These are phyloP conservation scores for Ophiodon elongatus DNA, from an alignment of 2,113 vertebrate species.

Conservation along the genomic window DNA sequence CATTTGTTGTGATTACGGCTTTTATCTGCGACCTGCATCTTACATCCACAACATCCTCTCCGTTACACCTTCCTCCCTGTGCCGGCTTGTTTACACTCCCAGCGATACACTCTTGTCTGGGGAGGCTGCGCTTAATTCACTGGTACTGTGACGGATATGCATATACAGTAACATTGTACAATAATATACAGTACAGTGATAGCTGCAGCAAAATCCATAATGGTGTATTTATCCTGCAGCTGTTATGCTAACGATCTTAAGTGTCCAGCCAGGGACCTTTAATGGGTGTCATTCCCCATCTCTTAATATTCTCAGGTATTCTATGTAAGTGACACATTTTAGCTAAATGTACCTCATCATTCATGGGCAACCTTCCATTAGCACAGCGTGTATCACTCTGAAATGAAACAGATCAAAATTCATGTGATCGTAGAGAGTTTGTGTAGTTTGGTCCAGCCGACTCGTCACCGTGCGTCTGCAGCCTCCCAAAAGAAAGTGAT, in stretches of 20 bases:
- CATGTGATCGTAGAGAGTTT: not conserved
- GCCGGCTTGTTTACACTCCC: slow-evolving; percentile 55
- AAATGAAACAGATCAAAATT: not conserved
- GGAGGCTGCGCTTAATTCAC: slow-evolving; percentile 30
- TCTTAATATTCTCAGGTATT: not conserved
- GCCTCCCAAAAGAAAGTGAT: not conserved
- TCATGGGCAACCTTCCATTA: too few relatives aligned
- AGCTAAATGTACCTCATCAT: too few relatives aligned
- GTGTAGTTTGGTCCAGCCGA: slow-evolving; percentile 8
- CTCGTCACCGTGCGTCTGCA: too few relatives aligned
- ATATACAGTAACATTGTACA: slow-evolving; percentile 36
- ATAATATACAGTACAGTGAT: slow-evolving; percentile 46
- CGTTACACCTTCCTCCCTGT: slow-evolving; percentile 75
- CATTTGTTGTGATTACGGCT: slow-evolving; percentile 88
- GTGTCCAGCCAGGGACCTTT: not conserved
- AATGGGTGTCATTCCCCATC: not conserved
- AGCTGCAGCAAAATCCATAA: slow-evolving; percentile 11
- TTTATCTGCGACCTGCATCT: slow-evolving; percentile 91
- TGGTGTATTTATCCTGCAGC: slow-evolving; percentile 35
- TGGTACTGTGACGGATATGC: slow-evolving; percentile 33
- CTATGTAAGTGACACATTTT: not conserved
- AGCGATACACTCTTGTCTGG: slow-evolving; percentile 36
- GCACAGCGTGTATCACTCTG: too few relatives aligned
- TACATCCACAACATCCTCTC: slow-evolving; percentile 87
- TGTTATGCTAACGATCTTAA: not conserved